phyloP scores from a whole-genome alignment of 2,113 vertebrate species.

The Chaetops frenatus region DNA sequence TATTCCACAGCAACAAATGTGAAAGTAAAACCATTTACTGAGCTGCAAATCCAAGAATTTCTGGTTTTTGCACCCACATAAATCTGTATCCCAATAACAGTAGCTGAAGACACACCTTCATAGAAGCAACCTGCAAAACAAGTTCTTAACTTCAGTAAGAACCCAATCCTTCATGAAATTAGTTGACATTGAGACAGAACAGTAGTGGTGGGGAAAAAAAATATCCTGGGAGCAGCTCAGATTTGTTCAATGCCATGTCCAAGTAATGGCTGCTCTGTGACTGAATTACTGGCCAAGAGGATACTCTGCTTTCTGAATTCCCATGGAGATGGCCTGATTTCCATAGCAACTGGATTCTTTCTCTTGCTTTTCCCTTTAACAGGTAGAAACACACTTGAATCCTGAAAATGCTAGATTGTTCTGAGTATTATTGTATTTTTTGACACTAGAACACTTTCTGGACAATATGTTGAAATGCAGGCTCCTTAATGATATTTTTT shows the following conservation, averaged over 20 bases:
- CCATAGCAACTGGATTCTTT: constrained; percentile 66
- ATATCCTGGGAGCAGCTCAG: background rate
- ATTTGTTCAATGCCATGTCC: constrained; percentile 6
- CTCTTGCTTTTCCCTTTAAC: constrained; percentile 43
- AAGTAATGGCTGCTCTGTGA: constrained; percentile 17
- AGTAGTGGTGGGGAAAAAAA: background rate
- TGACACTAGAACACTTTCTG: background rate
- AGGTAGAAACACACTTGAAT: constrained; percentile 40
- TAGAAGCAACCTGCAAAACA: background rate
- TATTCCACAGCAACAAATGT: background rate
- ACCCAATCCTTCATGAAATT: background rate
- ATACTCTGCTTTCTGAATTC: constrained; percentile 58
- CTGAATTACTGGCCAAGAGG: constrained; percentile 53
- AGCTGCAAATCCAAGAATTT: background rate
- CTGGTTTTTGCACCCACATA: background rate
- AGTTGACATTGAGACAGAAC: background rate
- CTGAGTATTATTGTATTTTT: background rate
- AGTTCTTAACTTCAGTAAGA: background rate
- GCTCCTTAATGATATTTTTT: background rate
- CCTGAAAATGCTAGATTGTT: constrained; percentile 6
- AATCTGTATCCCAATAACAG: background rate
- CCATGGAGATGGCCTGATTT: constrained; percentile 66
- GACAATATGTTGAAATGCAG: background rate
- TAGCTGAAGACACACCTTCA: background rate
- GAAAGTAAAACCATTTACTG: background rate